A percentile compares a stretch with the other conserved stretches of the same genome.
Evolutionary conservation across 2,113 vertebrate genomes (phyloP).

Genomic region (Sitta europaea): DNA sequence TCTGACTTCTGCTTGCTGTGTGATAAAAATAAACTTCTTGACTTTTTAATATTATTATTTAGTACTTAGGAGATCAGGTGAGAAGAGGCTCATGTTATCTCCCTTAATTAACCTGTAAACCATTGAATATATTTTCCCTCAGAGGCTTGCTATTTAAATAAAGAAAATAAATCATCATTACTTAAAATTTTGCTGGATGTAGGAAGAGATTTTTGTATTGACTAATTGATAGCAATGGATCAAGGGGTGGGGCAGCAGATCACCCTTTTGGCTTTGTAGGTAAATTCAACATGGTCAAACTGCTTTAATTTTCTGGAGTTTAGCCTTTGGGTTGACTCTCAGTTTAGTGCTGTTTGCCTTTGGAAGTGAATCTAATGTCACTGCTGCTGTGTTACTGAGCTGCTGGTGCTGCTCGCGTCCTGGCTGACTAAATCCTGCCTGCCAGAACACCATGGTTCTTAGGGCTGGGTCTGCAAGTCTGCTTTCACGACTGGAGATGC

Average conservation of each 20-base stretch:
- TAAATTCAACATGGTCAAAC: neutral
- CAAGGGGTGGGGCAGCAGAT: neutral
- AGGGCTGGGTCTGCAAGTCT: neutral
- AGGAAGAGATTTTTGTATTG: neutral
- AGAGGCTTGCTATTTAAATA: accelerated
- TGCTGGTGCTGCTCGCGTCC: accelerated
- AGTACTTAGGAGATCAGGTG: neutral
- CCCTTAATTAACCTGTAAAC: neutral
- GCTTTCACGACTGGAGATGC: neutral
- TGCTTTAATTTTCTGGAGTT: neutral
- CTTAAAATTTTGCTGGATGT: neutral
- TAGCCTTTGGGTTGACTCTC: too few relatives aligned
- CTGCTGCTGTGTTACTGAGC: neutral
- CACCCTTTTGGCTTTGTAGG: neutral
- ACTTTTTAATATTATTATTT: neutral
- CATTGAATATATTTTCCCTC: neutral
- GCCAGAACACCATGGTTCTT: neutral
- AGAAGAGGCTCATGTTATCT: neutral
- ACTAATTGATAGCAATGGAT: neutral
- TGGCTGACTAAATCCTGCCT: neutral
- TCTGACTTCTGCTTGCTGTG: neutral
- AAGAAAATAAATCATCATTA: neutral
- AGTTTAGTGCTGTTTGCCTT: too few relatives aligned
- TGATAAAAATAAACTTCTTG: neutral
- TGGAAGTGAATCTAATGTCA: accelerated